Evolutionary conservation across 92 coral and sea anemone species (phyloP).

Genomic region (Phenganax stokvisi): DNA sequence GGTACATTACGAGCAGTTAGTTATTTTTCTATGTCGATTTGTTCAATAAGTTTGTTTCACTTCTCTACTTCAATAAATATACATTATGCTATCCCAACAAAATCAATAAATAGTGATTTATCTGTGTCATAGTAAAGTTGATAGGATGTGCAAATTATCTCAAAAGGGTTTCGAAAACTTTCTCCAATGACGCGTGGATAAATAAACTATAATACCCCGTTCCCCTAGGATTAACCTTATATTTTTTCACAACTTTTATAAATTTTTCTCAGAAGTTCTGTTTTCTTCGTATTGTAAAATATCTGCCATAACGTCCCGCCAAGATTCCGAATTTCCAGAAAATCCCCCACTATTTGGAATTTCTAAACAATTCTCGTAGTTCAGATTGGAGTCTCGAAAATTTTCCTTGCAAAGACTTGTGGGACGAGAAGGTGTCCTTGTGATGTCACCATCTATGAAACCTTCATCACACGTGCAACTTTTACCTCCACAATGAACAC

Average conservation of each 20-base stretch:
- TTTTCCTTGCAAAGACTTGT: not conserved
- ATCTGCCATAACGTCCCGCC: conserved; percentile 38
- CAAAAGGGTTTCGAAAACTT: no score
- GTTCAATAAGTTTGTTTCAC: no score
- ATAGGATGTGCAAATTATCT: no score
- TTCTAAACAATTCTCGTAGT: conserved; percentile 3
- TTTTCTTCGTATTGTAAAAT: conserved; percentile 36
- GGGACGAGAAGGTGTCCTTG: conserved; percentile 23
- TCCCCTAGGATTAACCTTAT: not conserved
- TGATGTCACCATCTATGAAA: conserved; percentile 25
- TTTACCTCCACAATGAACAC: conserved; percentile 11
- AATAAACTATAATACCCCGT: no score
- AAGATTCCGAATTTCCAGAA: conserved; percentile 9
- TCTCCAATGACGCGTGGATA: no score
- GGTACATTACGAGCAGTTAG: no score
- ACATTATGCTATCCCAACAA: no score
- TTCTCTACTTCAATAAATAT: no score
- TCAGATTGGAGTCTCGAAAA: not conserved
- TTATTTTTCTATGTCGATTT: no score
- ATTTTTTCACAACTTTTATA: not conserved
- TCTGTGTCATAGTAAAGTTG: no score
- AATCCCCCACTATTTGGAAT: conserved; percentile 6
- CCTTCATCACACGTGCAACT: conserved; percentile 36
- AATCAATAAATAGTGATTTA: no score
- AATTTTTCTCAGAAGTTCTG: conserved; percentile 17